phyloP scores from a whole-genome alignment of 2,113 vertebrate species.

The Neolamprologus longior region DNA sequence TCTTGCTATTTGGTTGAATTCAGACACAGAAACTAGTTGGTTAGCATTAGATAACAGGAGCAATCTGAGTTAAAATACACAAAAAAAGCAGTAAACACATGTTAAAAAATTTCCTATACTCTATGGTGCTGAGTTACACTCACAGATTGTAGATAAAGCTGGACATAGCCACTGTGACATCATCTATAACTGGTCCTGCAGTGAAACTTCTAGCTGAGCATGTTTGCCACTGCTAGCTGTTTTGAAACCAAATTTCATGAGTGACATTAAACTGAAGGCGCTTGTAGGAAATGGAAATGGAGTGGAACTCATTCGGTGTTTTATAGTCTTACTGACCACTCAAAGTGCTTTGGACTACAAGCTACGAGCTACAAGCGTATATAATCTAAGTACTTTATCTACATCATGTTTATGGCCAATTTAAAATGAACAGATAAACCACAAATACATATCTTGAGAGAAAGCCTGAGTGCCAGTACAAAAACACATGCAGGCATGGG shows the following conservation, averaged over 20 bases:
- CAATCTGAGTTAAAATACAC: background rate
- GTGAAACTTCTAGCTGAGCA: background rate
- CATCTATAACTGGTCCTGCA: background rate
- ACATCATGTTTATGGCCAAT: background rate
- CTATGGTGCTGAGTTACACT: background rate
- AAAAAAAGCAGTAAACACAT: background rate
- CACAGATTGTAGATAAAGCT: background rate
- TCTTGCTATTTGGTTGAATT: background rate
- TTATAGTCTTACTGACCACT: background rate
- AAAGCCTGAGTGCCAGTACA: background rate
- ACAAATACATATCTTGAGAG: background rate
- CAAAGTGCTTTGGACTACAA: background rate
- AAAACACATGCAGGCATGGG: background rate
- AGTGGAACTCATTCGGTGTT: background rate
- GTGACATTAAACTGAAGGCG: background rate
- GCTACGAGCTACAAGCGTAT: background rate
- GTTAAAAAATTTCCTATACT: background rate
- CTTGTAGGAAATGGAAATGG: background rate
- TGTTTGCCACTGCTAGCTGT: background rate
- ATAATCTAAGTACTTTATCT: background rate
- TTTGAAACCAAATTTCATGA: background rate
- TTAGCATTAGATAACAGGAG: background rate
- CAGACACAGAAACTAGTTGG: background rate
- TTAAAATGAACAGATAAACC: background rate
- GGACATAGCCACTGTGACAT: background rate